Base-by-base conservation (phyloP, 2,113 vertebrate species). In the Bos indicus region DNA sequence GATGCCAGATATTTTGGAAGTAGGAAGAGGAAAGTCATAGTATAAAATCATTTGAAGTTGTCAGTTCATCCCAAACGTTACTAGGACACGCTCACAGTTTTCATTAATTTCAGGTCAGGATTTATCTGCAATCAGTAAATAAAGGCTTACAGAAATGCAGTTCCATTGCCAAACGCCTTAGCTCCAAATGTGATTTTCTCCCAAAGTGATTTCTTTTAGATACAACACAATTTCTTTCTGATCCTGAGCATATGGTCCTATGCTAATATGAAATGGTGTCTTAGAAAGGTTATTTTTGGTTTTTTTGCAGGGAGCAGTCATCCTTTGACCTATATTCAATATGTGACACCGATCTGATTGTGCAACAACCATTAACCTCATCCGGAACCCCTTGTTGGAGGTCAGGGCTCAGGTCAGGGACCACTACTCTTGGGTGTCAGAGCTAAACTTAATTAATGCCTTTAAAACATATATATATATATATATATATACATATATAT, bases 301-400 rank as follows among this genome's bases (percentile, higher is more conserved):
- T 97, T 94, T 62, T 97, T 91, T 71, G 80, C 51, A 89, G 94
- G 90, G 57, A 97, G 88, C 77, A 93, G 92, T 96, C 95, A 95
- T 96, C 90, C 43, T 97, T 94, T 98, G 97, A 97, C 98, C 97
- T 95, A 77, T 87, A 97, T 98, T 90, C 57, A 92, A 78, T 90
- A 93, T 48, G 52, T 78, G 94, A 97, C 97, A 97, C 88, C 88
- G 91, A 97, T 97, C 94, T 91, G 95, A 96, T 71, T 93, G 95
- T 97, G 82, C 30, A 54, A 88, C 67, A 96, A 40, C 86, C 91
- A 96, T 96, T 97, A 96, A 93, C 93, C 71, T 94, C 52, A 84
- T 92, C 86, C 0, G 1, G 91, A 98, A 97, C 87, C 95, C 86
- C 96, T 81, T 15, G 62, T 26, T 95, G 93, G 89, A 92, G 94